A percentile compares a stretch with the other conserved stretches of the same genome.
These are phyloP conservation scores for Drosophila nigrodunni DNA, from an alignment of 1,140 invertebrate genomes.

Conservation along the genomic window DNA sequence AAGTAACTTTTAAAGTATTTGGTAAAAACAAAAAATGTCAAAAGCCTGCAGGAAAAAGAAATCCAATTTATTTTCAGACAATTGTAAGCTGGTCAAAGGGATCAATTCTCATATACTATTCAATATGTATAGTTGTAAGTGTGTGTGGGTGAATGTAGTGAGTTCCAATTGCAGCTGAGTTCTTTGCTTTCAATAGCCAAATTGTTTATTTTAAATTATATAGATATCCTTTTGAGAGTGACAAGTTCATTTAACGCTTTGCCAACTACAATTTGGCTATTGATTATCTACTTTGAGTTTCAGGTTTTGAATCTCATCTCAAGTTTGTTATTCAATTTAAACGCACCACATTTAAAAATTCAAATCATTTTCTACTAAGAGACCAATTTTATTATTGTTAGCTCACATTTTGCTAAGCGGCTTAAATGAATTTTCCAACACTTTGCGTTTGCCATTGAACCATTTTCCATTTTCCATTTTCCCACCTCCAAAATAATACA, in stretches of 20 bases:
- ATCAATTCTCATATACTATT: conserved; percentile 46
- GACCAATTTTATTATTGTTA: conserved; percentile 70
- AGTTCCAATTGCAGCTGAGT: conserved; percentile 25
- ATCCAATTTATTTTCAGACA: conserved; percentile 73
- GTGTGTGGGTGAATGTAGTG: not conserved
- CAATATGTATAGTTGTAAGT: conserved; percentile 9
- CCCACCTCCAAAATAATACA: conserved; percentile 53
- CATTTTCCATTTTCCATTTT: no score
- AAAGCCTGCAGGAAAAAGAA: conserved; percentile 45
- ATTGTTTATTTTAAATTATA: conserved; percentile 54
- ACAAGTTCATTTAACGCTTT: conserved; percentile 68
- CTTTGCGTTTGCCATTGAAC: conserved; percentile 24
- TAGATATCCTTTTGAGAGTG: conserved; percentile 42
- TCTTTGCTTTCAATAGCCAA: conserved; percentile 25
- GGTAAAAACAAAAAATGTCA: conserved; percentile 55
- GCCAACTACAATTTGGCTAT: conserved; percentile 43
- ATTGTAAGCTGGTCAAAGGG: conserved; percentile 56
- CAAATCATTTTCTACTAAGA: conserved; percentile 63
- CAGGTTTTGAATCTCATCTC: not conserved
- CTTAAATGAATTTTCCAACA: conserved; percentile 75
- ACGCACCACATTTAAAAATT: conserved; percentile 57
- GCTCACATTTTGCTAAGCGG: conserved; percentile 71
- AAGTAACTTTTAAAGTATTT: conserved; percentile 41
- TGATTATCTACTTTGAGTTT: not conserved
- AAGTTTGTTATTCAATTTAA: conserved; percentile 52